A percentile compares a stretch with the other conserved stretches of the same genome.
Conservation (phyloP, 2,888 invertebrate species). For the Apamea sordens region DNA sequence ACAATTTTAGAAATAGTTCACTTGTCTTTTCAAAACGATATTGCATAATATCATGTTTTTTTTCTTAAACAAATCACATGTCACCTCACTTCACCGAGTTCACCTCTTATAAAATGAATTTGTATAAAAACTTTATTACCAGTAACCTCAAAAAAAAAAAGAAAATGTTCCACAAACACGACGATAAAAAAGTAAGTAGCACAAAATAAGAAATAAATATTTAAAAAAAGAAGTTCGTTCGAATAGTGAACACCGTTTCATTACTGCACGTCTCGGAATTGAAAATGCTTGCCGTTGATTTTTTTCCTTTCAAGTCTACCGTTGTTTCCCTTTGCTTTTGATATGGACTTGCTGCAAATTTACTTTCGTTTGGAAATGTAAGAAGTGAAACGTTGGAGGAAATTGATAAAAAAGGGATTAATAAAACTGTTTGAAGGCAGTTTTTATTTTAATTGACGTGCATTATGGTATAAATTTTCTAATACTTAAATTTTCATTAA, state of each 20-base stretch:
- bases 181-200: slow-evolving; percentile 10
- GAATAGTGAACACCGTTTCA: slow-evolving; percentile 73
- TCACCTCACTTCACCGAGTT: no score
- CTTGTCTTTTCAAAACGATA: neutral
- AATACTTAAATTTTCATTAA: neutral
- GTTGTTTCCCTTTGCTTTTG: slow-evolving; percentile 64
- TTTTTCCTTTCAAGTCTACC: slow-evolving; percentile 64
- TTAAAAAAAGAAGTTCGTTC: slow-evolving; percentile 45
- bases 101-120: neutral
- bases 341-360: slow-evolving; percentile 55
- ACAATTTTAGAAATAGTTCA: neutral
- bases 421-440: neutral
- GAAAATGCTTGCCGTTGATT: slow-evolving; percentile 74
- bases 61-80: neutral
- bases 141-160: neutral
- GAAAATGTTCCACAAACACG: neutral
- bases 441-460: neutral
- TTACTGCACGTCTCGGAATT: slow-evolving; percentile 71
- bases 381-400: neutral
- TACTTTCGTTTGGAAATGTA: slow-evolving; percentile 33
- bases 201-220: slow-evolving; percentile 43
- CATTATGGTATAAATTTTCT: neutral
- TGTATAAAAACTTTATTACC: neutral
- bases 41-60: neutral
- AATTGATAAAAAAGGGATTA: neutral